phyloP scores from a whole-genome alignment of 2,797 vertebrate genomes.

The Epinephelus awoara region DNA sequence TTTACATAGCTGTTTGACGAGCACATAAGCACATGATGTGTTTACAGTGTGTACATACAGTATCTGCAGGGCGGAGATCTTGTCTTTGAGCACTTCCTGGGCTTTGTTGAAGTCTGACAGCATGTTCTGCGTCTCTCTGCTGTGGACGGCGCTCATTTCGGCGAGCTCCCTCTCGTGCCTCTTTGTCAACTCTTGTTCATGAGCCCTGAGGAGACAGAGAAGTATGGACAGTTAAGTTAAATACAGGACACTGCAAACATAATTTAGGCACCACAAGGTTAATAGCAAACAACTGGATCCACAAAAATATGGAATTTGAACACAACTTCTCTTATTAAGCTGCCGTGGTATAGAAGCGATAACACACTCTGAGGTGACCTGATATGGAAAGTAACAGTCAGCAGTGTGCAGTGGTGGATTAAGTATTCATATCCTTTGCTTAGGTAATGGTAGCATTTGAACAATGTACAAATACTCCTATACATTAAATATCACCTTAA shows the following conservation, averaged over 20 bases:
- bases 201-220: constrained; percentile 86
- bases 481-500: neutral
- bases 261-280: neutral
- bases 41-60: constrained; percentile 88
- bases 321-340: too few species aligned
- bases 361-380: neutral
- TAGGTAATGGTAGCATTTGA: neutral
- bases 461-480: neutral
- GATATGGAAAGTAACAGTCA: neutral
- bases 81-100: constrained; percentile 98
- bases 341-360: too few species aligned
- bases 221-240: neutral
- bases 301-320: too few species aligned
- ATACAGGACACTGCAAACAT: neutral
- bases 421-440: neutral
- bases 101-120: constrained; percentile 99
- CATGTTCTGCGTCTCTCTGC: constrained; percentile 97
- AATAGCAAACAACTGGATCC: neutral
- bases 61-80: constrained; percentile 97
- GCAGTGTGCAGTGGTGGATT: neutral
- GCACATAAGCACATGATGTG: constrained; percentile 6
- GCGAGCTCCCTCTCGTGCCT: constrained; percentile 93
- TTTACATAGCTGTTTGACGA: constrained; percentile 5
- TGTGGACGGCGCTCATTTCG: constrained; percentile 92
- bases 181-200: constrained; percentile 97